Evolutionary conservation across 53 echinoderm and acorn worm species (phyloP).

Genomic region (Mesocentrotus franciscanus): DNA sequence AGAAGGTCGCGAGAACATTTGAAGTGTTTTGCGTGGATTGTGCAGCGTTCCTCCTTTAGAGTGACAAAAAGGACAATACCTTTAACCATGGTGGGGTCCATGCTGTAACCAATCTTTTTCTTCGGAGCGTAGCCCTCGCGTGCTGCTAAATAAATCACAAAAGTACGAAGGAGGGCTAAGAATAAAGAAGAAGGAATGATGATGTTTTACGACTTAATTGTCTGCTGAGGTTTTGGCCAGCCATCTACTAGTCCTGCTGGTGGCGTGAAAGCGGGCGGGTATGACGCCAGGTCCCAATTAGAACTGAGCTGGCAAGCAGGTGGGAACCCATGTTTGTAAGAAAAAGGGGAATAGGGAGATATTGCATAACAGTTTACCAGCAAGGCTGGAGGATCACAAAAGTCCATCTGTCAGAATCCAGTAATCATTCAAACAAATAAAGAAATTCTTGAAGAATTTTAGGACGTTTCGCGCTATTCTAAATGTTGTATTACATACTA

Average conservation of each 20-base stretch:
- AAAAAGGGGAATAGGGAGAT: background rate
- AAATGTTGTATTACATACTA: too few species aligned
- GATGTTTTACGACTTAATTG: conserved; percentile 16
- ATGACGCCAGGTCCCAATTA: background rate
- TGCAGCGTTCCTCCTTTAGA: background rate
- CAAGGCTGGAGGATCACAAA: background rate
- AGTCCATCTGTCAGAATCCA: background rate
- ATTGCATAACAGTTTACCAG: background rate
- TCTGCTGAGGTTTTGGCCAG: background rate
- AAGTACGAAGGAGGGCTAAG: background rate
- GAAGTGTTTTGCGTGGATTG: background rate
- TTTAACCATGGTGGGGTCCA: too few species aligned
- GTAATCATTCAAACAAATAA: background rate
- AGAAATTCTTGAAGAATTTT: background rate
- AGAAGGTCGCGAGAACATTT: background rate
- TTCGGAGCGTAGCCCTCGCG: background rate
- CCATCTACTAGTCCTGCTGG: background rate
- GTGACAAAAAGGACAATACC: background rate
- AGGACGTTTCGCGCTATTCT: too few species aligned
- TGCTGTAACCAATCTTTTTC: background rate
- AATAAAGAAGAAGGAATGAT: background rate
- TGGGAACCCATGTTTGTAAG: background rate
- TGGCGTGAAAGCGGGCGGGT: background rate
- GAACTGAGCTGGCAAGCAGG: background rate
- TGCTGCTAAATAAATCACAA: background rate